A percentile compares a stretch with the other conserved stretches of the same genome.
These are phyloP conservation scores for Chymomyza fuscimana DNA, from an alignment of 2,888 invertebrate species.

Conservation along the genomic window DNA sequence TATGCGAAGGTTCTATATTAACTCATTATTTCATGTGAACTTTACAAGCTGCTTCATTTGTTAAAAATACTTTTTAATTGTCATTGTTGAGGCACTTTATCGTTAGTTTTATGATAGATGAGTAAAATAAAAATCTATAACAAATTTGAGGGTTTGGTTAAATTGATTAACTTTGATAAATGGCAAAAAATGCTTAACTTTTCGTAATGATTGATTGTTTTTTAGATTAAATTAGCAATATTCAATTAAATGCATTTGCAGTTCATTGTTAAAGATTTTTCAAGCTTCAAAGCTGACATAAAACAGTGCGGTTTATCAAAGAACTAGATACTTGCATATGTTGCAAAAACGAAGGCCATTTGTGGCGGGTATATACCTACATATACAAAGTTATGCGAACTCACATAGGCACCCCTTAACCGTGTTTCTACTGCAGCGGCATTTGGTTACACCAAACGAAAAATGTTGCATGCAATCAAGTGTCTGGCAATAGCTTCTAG, in stretches of 20 bases:
- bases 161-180: not conserved
- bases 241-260: not conserved
- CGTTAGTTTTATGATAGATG: not conserved
- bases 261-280: not conserved
- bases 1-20: constrained; percentile 13
- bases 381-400: not conserved
- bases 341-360: not conserved
- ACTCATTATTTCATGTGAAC: not conserved
- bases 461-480: constrained; percentile 42
- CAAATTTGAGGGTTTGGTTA: not conserved
- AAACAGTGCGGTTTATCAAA: not conserved
- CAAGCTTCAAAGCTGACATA: too few species aligned
- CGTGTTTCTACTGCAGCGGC: not conserved
- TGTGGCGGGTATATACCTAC: not conserved
- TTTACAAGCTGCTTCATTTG: not conserved
- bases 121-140: not conserved
- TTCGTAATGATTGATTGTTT: not conserved
- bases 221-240: not conserved
- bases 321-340: not conserved
- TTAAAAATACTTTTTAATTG: not conserved
- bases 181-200: not conserved
- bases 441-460: constrained; percentile 4
- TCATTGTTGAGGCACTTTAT: not conserved
- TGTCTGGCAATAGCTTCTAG: not conserved
- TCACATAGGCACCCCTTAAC: not conserved